A percentile compares a stretch with the other conserved stretches of the same genome.
phyloP scores from a whole-genome alignment of 2,797 vertebrate genomes.

The Xenentodon cancila region DNA sequence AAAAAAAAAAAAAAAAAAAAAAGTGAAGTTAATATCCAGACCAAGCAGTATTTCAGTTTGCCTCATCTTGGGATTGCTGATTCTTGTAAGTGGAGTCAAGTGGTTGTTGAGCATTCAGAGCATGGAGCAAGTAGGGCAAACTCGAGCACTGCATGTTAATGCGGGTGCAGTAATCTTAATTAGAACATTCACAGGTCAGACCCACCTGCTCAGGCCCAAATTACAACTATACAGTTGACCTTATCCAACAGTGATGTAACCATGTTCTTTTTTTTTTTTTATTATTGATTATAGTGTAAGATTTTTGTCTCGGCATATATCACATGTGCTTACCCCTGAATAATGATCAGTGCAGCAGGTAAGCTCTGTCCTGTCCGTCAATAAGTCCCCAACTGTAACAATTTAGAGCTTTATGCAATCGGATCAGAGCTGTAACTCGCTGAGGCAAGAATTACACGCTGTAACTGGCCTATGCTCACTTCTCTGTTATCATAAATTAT shows the following conservation, averaged over 20 bases:
- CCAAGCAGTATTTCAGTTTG: conserved; percentile 23
- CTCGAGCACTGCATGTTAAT: conserved; percentile 61
- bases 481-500: conserved; percentile 27
- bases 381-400: conserved; percentile 9
- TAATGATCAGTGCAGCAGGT: conserved; percentile 12
- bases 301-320: conserved; percentile 13
- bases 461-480: conserved; percentile 10
- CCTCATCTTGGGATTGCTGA: conserved; percentile 32
- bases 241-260: conserved; percentile 10
- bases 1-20: too few relatives aligned
- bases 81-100: conserved; percentile 63
- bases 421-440: conserved; percentile 14
- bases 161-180: conserved; percentile 58
- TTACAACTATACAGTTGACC: conserved; percentile 15
- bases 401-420: conserved; percentile 5
- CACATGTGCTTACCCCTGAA: conserved; percentile 1
- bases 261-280: conserved; percentile 1
- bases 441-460: conserved; percentile 21
- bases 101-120: conserved; percentile 53
- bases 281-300: neutral
- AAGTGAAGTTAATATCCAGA: conserved; percentile 19
- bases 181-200: conserved; percentile 43
- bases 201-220: conserved; percentile 27
- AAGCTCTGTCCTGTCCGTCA: conserved; percentile 10
- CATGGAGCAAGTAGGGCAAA: conserved; percentile 42